phyloP scores from a whole-genome alignment of 1,140 invertebrate genomes.

The Octopus bimaculoides region DNA sequence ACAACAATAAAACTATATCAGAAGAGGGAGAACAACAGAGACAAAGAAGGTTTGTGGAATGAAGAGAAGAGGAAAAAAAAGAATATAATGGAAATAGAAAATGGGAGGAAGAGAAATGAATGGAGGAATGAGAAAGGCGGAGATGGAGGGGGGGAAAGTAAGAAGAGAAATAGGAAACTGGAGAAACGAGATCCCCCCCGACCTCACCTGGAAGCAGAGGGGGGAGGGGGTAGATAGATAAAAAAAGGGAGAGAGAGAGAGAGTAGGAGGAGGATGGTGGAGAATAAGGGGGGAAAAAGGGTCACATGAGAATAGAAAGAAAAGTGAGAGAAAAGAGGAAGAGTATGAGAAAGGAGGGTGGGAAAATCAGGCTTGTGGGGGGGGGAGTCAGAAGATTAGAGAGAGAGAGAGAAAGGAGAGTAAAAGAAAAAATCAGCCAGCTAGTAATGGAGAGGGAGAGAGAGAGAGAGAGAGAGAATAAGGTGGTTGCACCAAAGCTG shows the following conservation, averaged over 20 bases:
- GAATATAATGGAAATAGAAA: not conserved
- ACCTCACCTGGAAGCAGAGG: conserved; percentile 12
- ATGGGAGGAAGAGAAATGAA: not conserved
- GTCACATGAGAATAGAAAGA: not conserved
- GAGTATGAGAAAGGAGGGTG: conserved; percentile 11
- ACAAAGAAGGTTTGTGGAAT: not conserved
- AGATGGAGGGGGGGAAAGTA: conserved; percentile 9
- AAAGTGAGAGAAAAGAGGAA: conserved; percentile 12
- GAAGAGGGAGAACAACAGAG: conserved; percentile 16
- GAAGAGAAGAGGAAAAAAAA: conserved; percentile 4
- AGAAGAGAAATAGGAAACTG: conserved; percentile 16
- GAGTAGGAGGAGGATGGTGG: conserved; percentile 12
- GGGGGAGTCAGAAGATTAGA: conserved; percentile 15
- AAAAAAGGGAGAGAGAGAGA: conserved; percentile 15
- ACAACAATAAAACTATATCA: too few relatives aligned
- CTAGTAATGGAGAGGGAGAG: not conserved
- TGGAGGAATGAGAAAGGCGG: not conserved
- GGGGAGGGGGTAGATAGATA: conserved; percentile 14
- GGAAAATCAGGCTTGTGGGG: not conserved
- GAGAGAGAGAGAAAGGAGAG: conserved; percentile 15
- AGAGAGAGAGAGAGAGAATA: conserved; percentile 21
- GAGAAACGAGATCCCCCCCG: conserved; percentile 12
- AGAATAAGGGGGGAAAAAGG: conserved; percentile 12
- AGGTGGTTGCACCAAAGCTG: conserved; percentile 18
- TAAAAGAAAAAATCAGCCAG: conserved; percentile 10